Evolutionary conservation across 2,797 vertebrate genomes (phyloP), one percentile per base, ranked within the genome.

Genomic region (Tragopan temminckii): DNA sequence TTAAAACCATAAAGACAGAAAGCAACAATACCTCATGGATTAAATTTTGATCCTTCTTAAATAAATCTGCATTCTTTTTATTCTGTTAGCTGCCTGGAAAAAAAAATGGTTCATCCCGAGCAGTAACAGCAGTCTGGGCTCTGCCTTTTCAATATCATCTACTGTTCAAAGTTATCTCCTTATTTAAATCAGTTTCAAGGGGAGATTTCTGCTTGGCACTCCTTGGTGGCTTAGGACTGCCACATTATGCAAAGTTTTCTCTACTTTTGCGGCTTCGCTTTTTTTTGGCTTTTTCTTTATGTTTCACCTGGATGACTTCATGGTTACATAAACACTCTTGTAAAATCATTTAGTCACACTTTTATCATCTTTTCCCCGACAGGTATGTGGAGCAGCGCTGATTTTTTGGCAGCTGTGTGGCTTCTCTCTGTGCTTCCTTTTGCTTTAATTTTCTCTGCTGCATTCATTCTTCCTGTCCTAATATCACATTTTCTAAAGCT

Each of bases 101-200:
- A 50, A 25, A 48, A 80, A 88, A 38, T 61, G 6, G 14, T 80
- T 35, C 33, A 31, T 63, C 40, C 80, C 64, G 33, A 69, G 36
- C 61, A 72, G 40, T 31, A 68, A 24, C 43, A 81, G 63, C 35
- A 48, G 33, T 4, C 40, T 62, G 9, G 13, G 8, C 83, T 90
- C 42, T 88, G 31, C n/a, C 27, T 82, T 91, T 76, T 62, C 88
- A 58, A 50, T 31, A 86, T 81, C 33, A 67, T 42, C 68, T 57
- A 40, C 19, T 35, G 24, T 66, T 63, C 48, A 31, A 23, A 53
- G 19, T 35, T 66, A 31, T 8, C 10, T 84, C 36, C 61, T 72
- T 76, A 66, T 93, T 94, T 74, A 72, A 77, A 67, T 74, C 5
- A 40, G 20, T 87, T 88, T 79, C 52, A 63, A 80, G 21, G 46